phyloP scores from a whole-genome alignment of 1,140 invertebrate species.

The Apis mellifera region Amel_HAv3.1 CM009935.2:10950501-10951000 shows the following conservation, averaged over 20 bases:
- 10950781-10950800: background rate
- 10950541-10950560: constrained; percentile 4
- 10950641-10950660: background rate
- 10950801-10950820: background rate
- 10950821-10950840: background rate
- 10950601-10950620: constrained; percentile 21
- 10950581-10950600: constrained; percentile 30
- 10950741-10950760: background rate
- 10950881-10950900: background rate
- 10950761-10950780: background rate
- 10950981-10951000: background rate
- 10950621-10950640: constrained; percentile 3
- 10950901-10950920: background rate
- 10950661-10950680: constrained; percentile 26
- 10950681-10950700: constrained; percentile 7
- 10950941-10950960: background rate
- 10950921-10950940: constrained; percentile 26
- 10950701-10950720: background rate
- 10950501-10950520: too few species aligned
- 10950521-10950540: too few species aligned
- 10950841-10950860: background rate
- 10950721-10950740: background rate
- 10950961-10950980: background rate
- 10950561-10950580: constrained; percentile 13
- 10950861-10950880: background rate